Evolutionary conservation across 2,888 invertebrate genomes (phyloP), one percentile per base, ranked within the genome.

Genomic region (Calameuta idolon): DNA sequence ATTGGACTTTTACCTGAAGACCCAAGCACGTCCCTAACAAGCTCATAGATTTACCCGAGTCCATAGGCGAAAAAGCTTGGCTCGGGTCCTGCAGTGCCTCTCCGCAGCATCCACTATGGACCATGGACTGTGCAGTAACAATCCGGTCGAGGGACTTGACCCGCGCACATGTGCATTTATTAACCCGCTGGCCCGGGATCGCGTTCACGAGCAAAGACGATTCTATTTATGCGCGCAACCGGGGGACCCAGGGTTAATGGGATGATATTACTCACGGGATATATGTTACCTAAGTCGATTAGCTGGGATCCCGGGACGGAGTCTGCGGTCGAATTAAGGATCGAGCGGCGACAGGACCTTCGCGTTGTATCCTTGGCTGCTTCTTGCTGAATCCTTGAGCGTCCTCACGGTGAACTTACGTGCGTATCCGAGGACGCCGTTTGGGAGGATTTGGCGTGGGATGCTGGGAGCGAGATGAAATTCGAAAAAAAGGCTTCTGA

Each of bases 221-320:
- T 88, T 88, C 88, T 88, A 88, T 88, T 88, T 88, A 88, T 88
- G 88, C 87, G 84, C 84, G 81, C 84, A 84, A 78, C 80, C 87
- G 82, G 83, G 83, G 83, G 84, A 83, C 86, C 85, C 77, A 77
- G 84, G 88, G 88, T 88, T 88, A 88, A 88, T 88, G 85, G 82
- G 87, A 84, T 85, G 87, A 86, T 87, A 88, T 88, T 88, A 88
- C 88, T 88, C 88, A 88, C 83, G 83, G 86, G 86, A 86, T 86
- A 84, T 85, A 33, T 33, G 33, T 33, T 33, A 83, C 83, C 78
- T 85, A 84, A 85, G 86, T 87, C 87, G 88, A 87, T 87, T 87
- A 87, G 87, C 85, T 79, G 79, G 83, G 82, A 84, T 85, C 85
- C 80, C 83, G 83, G 83, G 85, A 87, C 85, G 85, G 85, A 86